These are phyloP conservation scores for Automeris io DNA, from an alignment of 2,888 invertebrate genomes.

Conservation along the genomic window DNA sequence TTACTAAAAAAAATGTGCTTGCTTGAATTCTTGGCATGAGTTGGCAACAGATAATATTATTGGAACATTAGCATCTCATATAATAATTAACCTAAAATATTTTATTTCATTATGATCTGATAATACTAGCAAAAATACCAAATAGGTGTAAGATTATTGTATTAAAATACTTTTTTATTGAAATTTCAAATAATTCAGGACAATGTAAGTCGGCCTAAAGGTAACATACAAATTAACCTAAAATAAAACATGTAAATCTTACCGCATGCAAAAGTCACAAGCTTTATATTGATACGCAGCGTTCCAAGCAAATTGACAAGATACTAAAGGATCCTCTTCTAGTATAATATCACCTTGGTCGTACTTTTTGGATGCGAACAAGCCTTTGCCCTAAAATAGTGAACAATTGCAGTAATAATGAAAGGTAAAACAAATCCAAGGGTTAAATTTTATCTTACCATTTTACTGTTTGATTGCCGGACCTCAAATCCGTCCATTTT, in stretches of 20 bases:
- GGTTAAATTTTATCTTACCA: constrained; percentile 33
- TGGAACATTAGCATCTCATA: too few species aligned
- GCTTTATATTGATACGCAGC: constrained; percentile 89
- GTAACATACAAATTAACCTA: too few species aligned
- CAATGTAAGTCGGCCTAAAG: too few species aligned
- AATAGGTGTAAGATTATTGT: too few species aligned
- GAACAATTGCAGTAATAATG: neutral
- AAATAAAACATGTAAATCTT: constrained; percentile 20
- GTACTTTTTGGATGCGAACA: constrained; percentile 84
- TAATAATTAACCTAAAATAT: too few species aligned
- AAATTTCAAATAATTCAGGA: too few species aligned
- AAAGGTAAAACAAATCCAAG: neutral
- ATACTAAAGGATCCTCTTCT: constrained; percentile 91
- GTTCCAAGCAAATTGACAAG: constrained; percentile 97
- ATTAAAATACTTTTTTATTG: too few species aligned
- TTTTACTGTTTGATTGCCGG: constrained; percentile 52
- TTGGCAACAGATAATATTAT: too few species aligned
- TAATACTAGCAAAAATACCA: too few species aligned
- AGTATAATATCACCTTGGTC: constrained; percentile 87
- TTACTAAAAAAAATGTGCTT: too few species aligned
- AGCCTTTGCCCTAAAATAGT: constrained; percentile 84
- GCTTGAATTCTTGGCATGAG: too few species aligned
- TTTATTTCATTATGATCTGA: too few species aligned
- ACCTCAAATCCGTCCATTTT: constrained; percentile 63
- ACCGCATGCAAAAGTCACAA: constrained; percentile 93